A percentile compares a stretch with the other conserved stretches of the same genome.
Conservation (phyloP, 1,140 invertebrate species). For the Drosophila guanche region DNA sequence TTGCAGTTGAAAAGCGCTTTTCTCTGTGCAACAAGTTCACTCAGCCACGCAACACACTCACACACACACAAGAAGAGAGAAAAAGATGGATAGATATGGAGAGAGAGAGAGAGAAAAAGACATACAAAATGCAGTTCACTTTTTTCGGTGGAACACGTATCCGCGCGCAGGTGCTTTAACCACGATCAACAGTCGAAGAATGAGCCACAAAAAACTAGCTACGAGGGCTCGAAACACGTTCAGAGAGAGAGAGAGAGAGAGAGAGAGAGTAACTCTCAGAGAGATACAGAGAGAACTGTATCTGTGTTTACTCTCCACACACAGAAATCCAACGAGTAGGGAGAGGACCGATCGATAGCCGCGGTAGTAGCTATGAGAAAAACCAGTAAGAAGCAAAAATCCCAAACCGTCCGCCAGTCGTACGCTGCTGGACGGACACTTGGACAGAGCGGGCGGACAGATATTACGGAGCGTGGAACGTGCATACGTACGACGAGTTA, state of each 20-base stretch:
- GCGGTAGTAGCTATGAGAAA: constrained; percentile 19
- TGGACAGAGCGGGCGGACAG: constrained; percentile 53
- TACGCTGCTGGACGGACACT: constrained; percentile 55
- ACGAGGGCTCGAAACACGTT: constrained; percentile 16
- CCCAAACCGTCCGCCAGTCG: constrained; percentile 70
- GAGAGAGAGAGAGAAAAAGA: constrained; percentile 24
- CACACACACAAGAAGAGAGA: neutral
- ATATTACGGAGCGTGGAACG: constrained; percentile 68
- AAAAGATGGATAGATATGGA: constrained; percentile 17
- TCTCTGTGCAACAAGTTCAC: constrained; percentile 77
- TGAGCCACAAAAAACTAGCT: constrained; percentile 60
- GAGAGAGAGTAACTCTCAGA: constrained; percentile 6
- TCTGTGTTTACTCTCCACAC: too few species aligned
- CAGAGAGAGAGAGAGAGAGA: constrained; percentile 35
- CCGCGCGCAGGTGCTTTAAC: constrained; percentile 80
- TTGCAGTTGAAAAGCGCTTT: constrained; percentile 69
- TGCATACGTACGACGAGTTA: constrained; percentile 78
- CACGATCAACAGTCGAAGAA: constrained; percentile 83
- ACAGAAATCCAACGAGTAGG: constrained; percentile 23
- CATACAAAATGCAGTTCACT: constrained; percentile 60
- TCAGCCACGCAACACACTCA: constrained; percentile 34
- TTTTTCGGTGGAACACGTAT: constrained; percentile 39
- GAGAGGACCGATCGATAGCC: constrained; percentile 5
- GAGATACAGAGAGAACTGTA: constrained; percentile 1
- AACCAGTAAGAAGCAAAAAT: constrained; percentile 52